Evolutionary conservation across 1,140 invertebrate genomes (phyloP).

Genomic region (Vollenhovia emeryi): DNA sequence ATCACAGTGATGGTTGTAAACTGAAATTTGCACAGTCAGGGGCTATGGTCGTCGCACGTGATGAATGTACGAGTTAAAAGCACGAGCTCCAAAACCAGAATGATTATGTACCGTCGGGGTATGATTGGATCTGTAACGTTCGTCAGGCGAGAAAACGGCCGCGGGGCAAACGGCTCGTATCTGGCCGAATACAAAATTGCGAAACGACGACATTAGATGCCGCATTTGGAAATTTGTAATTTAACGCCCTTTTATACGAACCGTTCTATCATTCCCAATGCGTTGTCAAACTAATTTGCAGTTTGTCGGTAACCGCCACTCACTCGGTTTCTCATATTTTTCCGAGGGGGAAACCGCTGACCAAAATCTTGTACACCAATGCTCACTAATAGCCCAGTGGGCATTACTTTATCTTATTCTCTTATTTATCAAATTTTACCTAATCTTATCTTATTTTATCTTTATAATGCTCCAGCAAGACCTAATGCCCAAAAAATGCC

Average conservation of each 20-base stretch:
- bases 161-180: neutral
- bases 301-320: neutral
- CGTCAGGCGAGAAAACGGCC: neutral
- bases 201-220: neutral
- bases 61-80: constrained; percentile 24
- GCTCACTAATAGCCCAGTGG: too few relatives aligned
- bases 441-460: too few relatives aligned
- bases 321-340: neutral
- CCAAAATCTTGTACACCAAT: too few relatives aligned
- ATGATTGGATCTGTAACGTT: constrained; percentile 11
- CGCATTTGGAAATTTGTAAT: neutral
- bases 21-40: constrained; percentile 26
- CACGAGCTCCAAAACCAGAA: neutral
- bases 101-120: neutral
- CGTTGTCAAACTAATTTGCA: neutral
- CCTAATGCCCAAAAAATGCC: too few relatives aligned
- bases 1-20: neutral
- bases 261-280: neutral
- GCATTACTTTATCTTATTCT: too few relatives aligned
- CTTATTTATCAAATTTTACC: too few relatives aligned
- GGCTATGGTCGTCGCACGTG: neutral
- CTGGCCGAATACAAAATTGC: neutral
- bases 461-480: too few relatives aligned
- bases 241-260: neutral
- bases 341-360: too few relatives aligned